phyloP scores from a whole-genome alignment of 2,888 invertebrate genomes.

The Drosophila nr. medialis region DNA sequence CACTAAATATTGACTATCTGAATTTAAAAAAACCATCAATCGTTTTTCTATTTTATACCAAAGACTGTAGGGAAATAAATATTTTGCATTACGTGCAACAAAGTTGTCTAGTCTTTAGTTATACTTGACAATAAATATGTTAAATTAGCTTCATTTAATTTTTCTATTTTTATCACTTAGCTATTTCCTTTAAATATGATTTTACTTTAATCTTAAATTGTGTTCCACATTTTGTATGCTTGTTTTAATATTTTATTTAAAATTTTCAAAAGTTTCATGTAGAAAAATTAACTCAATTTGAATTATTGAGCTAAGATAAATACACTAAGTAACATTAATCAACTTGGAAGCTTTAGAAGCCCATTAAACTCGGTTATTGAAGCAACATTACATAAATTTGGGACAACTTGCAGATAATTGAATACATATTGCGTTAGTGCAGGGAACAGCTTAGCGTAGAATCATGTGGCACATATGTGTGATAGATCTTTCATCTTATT shows the following conservation, averaged over 20 bases:
- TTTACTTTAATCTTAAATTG: background rate
- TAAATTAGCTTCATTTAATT: background rate
- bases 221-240: background rate
- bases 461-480: constrained; percentile 15
- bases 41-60: background rate
- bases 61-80: no score
- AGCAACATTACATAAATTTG: background rate
- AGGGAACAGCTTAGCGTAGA: background rate
- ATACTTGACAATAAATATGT: background rate
- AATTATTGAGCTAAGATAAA: background rate
- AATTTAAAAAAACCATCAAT: background rate
- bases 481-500: constrained; percentile 11
- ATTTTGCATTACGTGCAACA: background rate
- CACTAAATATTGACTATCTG: background rate
- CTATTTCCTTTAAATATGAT: background rate
- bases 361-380: background rate
- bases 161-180: background rate
- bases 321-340: background rate
- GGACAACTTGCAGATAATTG: background rate
- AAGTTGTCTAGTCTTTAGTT: background rate
- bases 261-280: background rate
- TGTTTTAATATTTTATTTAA: background rate
- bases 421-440: background rate
- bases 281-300: background rate
- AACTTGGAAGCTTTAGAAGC: background rate